Percentiles rank a stretch among this genome's conserved stretches.
phyloP scores from a whole-genome alignment of 2,888 invertebrate species.

The Clitarchus hookeri region DNA sequence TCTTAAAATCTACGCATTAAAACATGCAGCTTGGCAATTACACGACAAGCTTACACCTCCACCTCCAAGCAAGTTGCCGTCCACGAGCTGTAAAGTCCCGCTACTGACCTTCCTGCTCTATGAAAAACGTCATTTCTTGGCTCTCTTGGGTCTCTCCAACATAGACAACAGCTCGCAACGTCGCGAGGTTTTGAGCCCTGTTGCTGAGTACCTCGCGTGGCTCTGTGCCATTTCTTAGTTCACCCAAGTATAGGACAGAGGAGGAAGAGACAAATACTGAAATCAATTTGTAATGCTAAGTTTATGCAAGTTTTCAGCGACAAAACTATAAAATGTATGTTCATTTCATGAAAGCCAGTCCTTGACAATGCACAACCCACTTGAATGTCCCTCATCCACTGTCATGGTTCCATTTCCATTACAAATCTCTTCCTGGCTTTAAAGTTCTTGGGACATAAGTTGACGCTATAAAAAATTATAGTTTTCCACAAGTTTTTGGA shows the following conservation, averaged over 20 bases:
- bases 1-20: background rate
- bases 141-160: constrained; percentile 57
- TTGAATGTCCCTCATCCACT: too few species aligned
- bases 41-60: constrained; percentile 6
- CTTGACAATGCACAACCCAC: too few species aligned
- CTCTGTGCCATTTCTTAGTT: background rate
- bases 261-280: constrained; percentile 40
- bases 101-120: constrained; percentile 48
- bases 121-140: constrained; percentile 56
- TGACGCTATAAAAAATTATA: too few species aligned
- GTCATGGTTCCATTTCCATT: too few species aligned
- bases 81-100: background rate
- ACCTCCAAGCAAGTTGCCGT: background rate
- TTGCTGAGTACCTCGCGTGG: background rate
- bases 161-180: constrained; percentile 42
- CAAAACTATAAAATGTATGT: too few species aligned
- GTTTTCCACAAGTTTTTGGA: too few species aligned
- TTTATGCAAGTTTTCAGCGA: too few species aligned
- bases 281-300: constrained; percentile 29
- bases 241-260: constrained; percentile 38
- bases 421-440: too few species aligned
- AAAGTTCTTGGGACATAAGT: too few species aligned
- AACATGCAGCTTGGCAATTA: too few species aligned
- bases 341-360: too few species aligned
- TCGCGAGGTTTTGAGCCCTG: constrained; percentile 28